phyloP scores from a whole-genome alignment of 2,797 vertebrate genomes.

The Chelidonichthys spinosus region DNA sequence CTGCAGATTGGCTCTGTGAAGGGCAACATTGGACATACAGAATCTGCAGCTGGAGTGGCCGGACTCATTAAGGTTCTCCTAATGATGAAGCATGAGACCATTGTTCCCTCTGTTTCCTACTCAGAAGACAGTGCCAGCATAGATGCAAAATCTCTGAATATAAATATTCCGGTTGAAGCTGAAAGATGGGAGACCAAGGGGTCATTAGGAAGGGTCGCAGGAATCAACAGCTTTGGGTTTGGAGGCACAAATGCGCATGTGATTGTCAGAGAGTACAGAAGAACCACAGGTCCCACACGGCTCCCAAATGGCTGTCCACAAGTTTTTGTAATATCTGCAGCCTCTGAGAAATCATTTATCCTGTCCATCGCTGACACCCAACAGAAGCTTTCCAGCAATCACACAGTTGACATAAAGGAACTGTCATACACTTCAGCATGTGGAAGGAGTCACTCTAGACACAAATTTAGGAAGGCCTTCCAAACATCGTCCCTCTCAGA shows the following conservation, averaged over 20 bases:
- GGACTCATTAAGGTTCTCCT: slow-evolving; percentile 91
- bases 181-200: slow-evolving; percentile 84
- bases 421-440: slow-evolving; percentile 89
- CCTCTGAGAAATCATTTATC: slow-evolving; percentile 82
- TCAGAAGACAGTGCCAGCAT: slow-evolving; percentile 82
- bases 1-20: slow-evolving; percentile 90
- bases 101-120: slow-evolving; percentile 89
- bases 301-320: slow-evolving; percentile 67
- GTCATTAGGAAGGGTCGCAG: slow-evolving; percentile 82
- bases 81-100: slow-evolving; percentile 90
- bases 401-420: slow-evolving; percentile 74
- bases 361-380: slow-evolving; percentile 77
- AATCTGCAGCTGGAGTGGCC: slow-evolving; percentile 91
- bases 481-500: slow-evolving; percentile 80
- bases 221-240: slow-evolving; percentile 92
- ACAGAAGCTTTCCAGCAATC: slow-evolving; percentile 73
- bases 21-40: slow-evolving; percentile 91
- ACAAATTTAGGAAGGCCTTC: slow-evolving; percentile 87
- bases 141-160: slow-evolving; percentile 80
- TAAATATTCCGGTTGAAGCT: slow-evolving; percentile 80
- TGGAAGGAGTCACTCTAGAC: slow-evolving; percentile 86
- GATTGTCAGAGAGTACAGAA: slow-evolving; percentile 84
- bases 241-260: slow-evolving; percentile 91
- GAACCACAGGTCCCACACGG: slow-evolving; percentile 38
- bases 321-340: slow-evolving; percentile 86